Base-by-base conservation (phyloP, 1,140 invertebrate species). In the Lucilia cuprina region DNA sequence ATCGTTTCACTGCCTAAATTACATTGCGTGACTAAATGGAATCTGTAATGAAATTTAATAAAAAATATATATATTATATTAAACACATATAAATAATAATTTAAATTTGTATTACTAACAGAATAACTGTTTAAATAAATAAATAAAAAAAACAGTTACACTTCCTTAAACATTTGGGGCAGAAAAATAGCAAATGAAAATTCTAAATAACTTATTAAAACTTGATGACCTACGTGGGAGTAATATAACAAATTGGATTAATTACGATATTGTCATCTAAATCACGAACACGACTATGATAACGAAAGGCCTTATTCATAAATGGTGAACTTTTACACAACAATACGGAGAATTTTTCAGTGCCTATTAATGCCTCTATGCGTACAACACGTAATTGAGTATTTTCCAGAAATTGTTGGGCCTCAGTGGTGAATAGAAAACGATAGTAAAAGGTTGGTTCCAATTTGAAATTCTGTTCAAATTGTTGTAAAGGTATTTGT, bases 11-110 rank as follows among this genome's bases (percentile, higher is more conserved):
- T 55, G 86, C 86, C 87, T 84, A 89, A 86, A 85, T 87, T 88
- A n/a, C 86, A 88, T 88, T 91, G 89, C 85, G 90, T 88, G 85
- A 83, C 86, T 83, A 91, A 86, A 88, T 91, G 90, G 86, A 91
- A 91, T 82, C 90, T 91, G 84, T 74, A 87, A 87, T 74, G 49
- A 83, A 78, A 78, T 83, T 21, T 30, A 30, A 55, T 12, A n/a
- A 55, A 84, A 75, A 30, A 78, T 85, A 78, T 77, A 75, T 49
- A 80, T 83, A 41, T 55, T 70, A 80, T 49, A 41, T 41, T 47
- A n/a, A 80, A 21, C n/a, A 80, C 50, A 7, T 14, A 82, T 49
- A 13, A 55, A 65, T 21, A 30, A 9, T 65, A 30, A 41, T 8
- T 41, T 21, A 30, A 60, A 25, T 82, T 12, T 17, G 55, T 47